Base-by-base conservation (phyloP, 1,140 invertebrate species). In the Panagrolaimus sp. region DNA sequence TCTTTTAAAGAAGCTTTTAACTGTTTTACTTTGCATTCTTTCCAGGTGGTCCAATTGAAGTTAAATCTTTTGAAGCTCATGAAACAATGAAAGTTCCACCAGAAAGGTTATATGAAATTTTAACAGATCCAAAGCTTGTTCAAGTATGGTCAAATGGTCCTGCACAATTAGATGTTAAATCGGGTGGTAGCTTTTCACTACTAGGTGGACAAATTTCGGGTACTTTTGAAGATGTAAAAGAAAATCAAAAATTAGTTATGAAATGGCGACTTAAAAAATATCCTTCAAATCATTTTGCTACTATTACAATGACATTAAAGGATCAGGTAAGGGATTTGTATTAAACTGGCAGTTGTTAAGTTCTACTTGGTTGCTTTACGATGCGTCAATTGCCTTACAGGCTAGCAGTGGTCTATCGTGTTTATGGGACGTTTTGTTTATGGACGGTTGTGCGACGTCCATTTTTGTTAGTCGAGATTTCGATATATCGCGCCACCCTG, bases 201-300 rank as follows among this genome's bases (percentile, higher is more conserved):
- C 95, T 96, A 84, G 90, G 90, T 73, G 93, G 92, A 16, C 95
- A 94, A 85, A 90, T 98, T 61, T 86, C 87, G 25, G 95, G 95
- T 3, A 88, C 89, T 78, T 97, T 97, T 84, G 82, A 89, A 63
- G 90, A 96, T 81, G 82, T 97, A 61, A 89, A 90, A 3, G 90
- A 90, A 5, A 88, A 89, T 62, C 89, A 90, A 76, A 91, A 90
- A 84, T 92, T 98, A 68, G 88, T 90, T n/a, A 90, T 94, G 85
- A 88, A 88, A 72, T 99, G 96, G 96, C 86, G 95, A 78, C 89
- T 92, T 74, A 96, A 93, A 86, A 89, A 89, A 53, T 99, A 96
- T 93, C 93, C 94, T 5, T 87, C 87, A 27, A 91, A 89, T 62
- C 92, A 97, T 86, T 93, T 89, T 85, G 97, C 95, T 0, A 87